phyloP scores from a whole-genome alignment of 2,888 invertebrate species.

The Monochamus alternatus region DNA sequence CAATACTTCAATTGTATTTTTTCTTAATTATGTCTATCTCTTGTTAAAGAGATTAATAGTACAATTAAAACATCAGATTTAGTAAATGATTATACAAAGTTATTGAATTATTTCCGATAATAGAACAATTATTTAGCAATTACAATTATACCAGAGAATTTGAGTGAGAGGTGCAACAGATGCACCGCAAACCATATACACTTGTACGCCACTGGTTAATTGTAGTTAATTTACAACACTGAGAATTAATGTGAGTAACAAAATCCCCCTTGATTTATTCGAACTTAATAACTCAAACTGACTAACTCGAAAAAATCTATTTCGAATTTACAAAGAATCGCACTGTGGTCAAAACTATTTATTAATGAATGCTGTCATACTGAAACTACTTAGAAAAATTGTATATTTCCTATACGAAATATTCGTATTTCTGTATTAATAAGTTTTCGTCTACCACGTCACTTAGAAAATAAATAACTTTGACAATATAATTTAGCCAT shows the following conservation, averaged over 20 bases:
- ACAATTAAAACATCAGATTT: no score
- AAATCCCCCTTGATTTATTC: conserved; percentile 6
- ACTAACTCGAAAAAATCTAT: conserved; percentile 1
- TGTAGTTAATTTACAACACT: conserved; percentile 16
- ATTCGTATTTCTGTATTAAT: no score
- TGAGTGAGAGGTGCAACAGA: not conserved
- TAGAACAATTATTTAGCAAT: no score
- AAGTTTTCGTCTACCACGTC: no score
- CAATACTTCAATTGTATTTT: no score
- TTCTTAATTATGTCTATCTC: no score
- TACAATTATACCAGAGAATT: not conserved
- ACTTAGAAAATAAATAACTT: no score
- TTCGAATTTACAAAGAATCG: conserved; percentile 10
- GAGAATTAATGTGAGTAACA: conserved; percentile 24
- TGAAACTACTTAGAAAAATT: not conserved
- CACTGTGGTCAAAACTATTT: not conserved
- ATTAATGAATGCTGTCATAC: conserved; percentile 1
- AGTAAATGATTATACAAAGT: no score
- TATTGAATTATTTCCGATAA: no score
- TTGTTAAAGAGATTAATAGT: no score
- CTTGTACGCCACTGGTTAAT: conserved; percentile 21
- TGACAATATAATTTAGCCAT: no score
- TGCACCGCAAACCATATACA: not conserved
- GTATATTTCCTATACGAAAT: no score
- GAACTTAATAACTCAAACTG: not conserved